Evolutionary conservation across 2,113 vertebrate genomes (phyloP).

Genomic region (Sphaerodactylus townsendi): DNA sequence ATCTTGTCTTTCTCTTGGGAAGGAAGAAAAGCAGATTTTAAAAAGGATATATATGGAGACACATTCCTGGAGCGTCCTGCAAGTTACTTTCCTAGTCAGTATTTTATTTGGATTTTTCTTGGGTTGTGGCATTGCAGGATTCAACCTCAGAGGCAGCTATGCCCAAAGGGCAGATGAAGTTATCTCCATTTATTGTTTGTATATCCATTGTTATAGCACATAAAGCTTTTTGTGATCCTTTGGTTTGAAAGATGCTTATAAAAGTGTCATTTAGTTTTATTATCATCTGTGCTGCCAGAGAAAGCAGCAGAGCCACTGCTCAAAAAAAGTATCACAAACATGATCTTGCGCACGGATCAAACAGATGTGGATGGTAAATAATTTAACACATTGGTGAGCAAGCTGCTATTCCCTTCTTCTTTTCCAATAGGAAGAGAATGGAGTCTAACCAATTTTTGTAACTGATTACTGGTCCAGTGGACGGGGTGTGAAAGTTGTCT

Average conservation of each 20-base stretch:
- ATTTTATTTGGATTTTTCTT: not conserved
- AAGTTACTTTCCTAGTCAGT: not conserved
- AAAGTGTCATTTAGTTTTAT: conserved; percentile 42
- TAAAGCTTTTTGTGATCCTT: conserved; percentile 42
- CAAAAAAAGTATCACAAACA: conserved; percentile 2
- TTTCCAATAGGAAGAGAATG: not conserved
- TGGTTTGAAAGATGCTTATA: conserved; percentile 31
- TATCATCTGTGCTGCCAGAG: conserved; percentile 22
- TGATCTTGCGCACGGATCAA: not conserved
- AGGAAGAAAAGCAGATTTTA: not conserved
- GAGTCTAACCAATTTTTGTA: not conserved
- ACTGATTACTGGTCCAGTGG: not conserved
- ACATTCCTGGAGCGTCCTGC: not conserved
- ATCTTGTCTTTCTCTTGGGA: not conserved
- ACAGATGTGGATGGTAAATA: not conserved
- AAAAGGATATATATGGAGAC: not conserved
- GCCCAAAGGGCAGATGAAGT: not conserved
- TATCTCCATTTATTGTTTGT: conserved; percentile 10
- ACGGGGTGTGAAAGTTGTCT: not conserved
- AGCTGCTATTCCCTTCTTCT: not conserved
- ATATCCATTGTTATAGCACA: conserved; percentile 35
- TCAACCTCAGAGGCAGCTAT: not conserved
- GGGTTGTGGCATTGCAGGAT: not conserved
- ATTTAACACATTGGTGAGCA: not conserved
- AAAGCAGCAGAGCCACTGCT: conserved; percentile 44